Evolutionary conservation across 2,113 vertebrate species (phyloP), one percentile per base, ranked within the genome.

Genomic region (Syrmaticus mikado): DNA sequence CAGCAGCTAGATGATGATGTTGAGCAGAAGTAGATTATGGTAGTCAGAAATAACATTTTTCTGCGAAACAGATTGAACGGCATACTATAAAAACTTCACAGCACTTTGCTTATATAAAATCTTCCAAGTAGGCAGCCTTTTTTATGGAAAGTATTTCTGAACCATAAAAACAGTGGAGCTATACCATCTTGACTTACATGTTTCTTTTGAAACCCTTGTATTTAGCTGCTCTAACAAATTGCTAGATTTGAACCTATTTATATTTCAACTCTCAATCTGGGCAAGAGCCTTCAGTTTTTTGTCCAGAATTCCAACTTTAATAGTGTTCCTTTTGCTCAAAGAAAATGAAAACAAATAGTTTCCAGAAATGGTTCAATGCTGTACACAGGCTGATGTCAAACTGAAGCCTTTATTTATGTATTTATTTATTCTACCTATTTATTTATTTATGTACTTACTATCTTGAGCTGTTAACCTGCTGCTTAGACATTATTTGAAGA

Each of bases 301-400:
- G 48, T 93, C 73, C 66, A 79, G 53, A 90, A 94, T 62, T 93
- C 25, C 38, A 52, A 36, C 74, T 85, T 91, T 89, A 87, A 91
- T 70, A 82, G 41, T 3, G 6, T 82, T 91, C 64, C 71, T 88
- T 92, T 94, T 60, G 85, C 67, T 92, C 89, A 89, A 71, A 94
- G 67, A 70, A 89, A 96, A 72, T 30, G 38, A 89, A 87, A 89
- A 93, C 58, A 92, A 93, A 82, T 57, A 72, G 34, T 87, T 94
- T 87, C 87, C 89, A 91, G 70, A 93, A 96, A 89, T 45, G 62
- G 36, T 89, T 87, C 34, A 53, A 7, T 53, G 53, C 41, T 82
- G 60, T 53, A 74, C 38, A 55, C 13, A 32, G 82, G 55, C 68
- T 91, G 72, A 77, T 66, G 84, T 43, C 68, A 74, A 53, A 2